These are phyloP conservation scores for Tiliacea aurago DNA, from an alignment of 2,888 invertebrate genomes.

Conservation along the genomic window DNA sequence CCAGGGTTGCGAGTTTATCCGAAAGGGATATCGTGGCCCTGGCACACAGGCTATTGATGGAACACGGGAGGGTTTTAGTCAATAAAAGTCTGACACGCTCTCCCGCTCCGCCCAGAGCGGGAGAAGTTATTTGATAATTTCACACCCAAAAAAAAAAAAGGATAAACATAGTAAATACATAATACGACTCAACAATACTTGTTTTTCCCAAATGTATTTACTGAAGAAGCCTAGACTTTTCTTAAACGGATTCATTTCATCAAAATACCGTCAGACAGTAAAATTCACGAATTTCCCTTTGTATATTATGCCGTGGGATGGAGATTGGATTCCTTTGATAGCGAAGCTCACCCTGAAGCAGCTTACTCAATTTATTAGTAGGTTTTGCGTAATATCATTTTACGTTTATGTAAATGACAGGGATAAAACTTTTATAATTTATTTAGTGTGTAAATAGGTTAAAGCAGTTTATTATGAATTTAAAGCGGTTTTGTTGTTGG, in stretches of 20 bases:
- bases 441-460: neutral
- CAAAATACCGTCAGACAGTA: constrained; percentile 20
- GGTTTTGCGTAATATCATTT: constrained; percentile 14
- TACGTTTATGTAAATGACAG: neutral
- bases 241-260: constrained; percentile 39
- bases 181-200: constrained; percentile 16
- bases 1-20: no score
- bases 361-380: constrained; percentile 24
- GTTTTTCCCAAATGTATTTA: constrained; percentile 39
- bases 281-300: constrained; percentile 21
- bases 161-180: no score
- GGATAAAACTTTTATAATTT: neutral
- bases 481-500: neutral
- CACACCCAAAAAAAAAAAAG: no score
- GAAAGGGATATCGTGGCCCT: no score
- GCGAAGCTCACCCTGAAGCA: neutral
- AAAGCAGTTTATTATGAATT: neutral
- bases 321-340: constrained; percentile 45
- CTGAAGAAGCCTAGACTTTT: constrained; percentile 12
- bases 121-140: no score
- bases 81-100: no score
- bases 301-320: constrained; percentile 13
- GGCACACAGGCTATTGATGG: no score
- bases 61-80: no score
- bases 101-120: no score